These are phyloP conservation scores for Empis livida DNA, from an alignment of 2,888 invertebrate species.

Conservation along the genomic window DNA sequence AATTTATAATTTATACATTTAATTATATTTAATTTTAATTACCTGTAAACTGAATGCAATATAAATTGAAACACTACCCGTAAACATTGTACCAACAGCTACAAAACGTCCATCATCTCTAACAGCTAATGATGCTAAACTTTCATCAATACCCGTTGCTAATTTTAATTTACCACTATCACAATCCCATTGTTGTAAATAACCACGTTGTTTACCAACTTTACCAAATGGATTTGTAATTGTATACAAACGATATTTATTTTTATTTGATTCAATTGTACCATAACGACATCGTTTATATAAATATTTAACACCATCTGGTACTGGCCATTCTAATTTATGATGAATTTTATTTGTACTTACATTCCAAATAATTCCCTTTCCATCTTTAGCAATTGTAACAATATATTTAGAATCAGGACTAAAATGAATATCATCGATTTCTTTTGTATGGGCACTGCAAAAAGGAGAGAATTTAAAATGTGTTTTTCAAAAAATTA, in stretches of 20 bases:
- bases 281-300: constrained; percentile 75
- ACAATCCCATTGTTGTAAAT: constrained; percentile 68
- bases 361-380: constrained; percentile 68
- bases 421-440: constrained; percentile 89
- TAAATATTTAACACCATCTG: constrained; percentile 64
- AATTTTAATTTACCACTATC: constrained; percentile 45
- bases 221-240: constrained; percentile 67
- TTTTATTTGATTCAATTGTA: constrained; percentile 51
- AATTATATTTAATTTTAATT: constrained; percentile 1
- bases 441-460: constrained; percentile 72
- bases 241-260: constrained; percentile 56
- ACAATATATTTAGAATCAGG: constrained; percentile 62
- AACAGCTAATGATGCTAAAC: constrained; percentile 71
- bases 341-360: constrained; percentile 49
- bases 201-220: constrained; percentile 56
- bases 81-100: constrained; percentile 87
- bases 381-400: constrained; percentile 79
- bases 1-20: neutral
- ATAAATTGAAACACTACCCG: constrained; percentile 81
- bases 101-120: constrained; percentile 86
- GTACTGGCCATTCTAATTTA: constrained; percentile 62
- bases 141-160: constrained; percentile 52
- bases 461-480: constrained; percentile 3
- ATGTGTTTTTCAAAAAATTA: neutral
- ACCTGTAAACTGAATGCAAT: constrained; percentile 85